Percentiles rank a stretch among this genome's conserved stretches.
These are phyloP conservation scores for Elephas maximus DNA, from an alignment of 2,113 vertebrate species.

Conservation along the genomic window DNA sequence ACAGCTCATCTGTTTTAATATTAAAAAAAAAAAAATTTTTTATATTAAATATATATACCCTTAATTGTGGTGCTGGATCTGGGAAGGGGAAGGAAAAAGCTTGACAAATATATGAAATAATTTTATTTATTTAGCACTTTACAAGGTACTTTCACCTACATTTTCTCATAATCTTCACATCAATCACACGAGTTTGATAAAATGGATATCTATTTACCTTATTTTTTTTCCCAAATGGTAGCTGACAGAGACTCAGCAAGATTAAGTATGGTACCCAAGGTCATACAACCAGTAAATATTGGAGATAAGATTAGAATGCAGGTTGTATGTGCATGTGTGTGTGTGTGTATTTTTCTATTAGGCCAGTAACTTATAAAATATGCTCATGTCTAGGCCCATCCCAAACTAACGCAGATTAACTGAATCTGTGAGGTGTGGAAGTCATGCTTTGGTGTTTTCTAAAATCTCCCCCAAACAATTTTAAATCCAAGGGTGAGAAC, in stretches of 20 bases:
- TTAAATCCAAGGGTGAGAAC: not conserved
- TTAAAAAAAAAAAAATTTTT: too few relatives aligned
- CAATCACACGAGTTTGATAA: not conserved
- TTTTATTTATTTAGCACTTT: conserved; percentile 14
- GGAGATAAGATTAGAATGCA: not conserved
- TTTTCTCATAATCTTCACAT: not conserved
- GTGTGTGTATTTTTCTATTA: not conserved
- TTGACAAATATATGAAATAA: not conserved
- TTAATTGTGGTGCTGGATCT: not conserved
- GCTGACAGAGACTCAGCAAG: not conserved
- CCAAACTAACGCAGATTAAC: not conserved
- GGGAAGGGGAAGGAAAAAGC: not conserved
- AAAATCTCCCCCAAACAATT: not conserved
- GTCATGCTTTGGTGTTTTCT: not conserved
- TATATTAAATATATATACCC: not conserved
- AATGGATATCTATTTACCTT: not conserved
- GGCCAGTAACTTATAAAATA: conserved; percentile 27
- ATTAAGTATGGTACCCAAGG: not conserved
- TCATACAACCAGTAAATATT: not conserved
- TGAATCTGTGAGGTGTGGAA: not conserved
- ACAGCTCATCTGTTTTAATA: not conserved
- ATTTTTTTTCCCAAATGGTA: not conserved
- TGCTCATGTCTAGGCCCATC: not conserved
- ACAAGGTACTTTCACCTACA: not conserved
- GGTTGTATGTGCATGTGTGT: too few relatives aligned